Evolutionary conservation across 2,113 vertebrate species (phyloP).

Genomic region (Rhombomys opimus): DNA sequence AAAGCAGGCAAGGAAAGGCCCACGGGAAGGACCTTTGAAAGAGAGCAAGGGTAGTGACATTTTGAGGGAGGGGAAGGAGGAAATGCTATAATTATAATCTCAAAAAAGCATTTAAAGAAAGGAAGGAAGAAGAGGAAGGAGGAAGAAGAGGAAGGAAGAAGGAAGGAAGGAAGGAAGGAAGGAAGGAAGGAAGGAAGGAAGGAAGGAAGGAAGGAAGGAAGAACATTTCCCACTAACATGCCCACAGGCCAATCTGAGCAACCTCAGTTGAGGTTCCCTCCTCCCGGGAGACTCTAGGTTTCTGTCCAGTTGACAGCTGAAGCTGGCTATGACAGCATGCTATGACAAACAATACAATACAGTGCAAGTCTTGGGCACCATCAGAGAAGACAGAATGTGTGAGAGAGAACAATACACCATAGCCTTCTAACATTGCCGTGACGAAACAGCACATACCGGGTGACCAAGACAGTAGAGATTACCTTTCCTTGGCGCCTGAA

Average conservation of each 20-base stretch:
- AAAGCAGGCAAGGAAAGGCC: background rate
- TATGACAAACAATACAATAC: background rate
- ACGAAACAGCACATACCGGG: background rate
- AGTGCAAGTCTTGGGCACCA: background rate
- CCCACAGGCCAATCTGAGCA: background rate
- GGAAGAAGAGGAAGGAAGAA: too few species aligned
- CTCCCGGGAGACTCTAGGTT: background rate
- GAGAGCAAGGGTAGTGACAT: background rate
- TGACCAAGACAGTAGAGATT: background rate
- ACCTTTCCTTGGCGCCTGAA: background rate
- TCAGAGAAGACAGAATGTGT: background rate
- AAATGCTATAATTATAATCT: background rate
- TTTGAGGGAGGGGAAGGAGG: background rate
- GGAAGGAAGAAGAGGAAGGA: too few species aligned
- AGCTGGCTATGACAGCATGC: background rate
- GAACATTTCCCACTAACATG: background rate
- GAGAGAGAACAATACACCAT: background rate
- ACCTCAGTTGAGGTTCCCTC: background rate
- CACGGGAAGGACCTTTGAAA: background rate
- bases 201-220: background rate
- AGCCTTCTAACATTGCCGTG: background rate
- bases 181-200: too few species aligned
- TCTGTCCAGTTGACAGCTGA: background rate
- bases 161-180: too few species aligned
- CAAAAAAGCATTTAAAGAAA: background rate